These are phyloP conservation scores for Baryphthengus martii DNA, from an alignment of 2,113 vertebrate genomes.

Conservation along the genomic window DNA sequence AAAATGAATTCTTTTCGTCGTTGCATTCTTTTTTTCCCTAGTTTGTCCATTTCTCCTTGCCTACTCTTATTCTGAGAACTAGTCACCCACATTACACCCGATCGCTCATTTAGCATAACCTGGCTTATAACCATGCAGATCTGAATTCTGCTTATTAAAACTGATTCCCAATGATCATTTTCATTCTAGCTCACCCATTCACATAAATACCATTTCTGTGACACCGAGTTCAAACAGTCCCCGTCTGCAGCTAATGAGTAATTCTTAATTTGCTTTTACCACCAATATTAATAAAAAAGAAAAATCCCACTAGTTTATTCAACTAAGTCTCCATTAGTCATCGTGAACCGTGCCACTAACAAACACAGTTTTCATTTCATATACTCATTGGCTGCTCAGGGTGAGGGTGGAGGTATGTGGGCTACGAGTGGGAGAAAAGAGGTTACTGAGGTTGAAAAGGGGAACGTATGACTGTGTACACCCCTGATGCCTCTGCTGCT, in stretches of 20 bases:
- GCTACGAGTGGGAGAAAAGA: constrained; percentile 41
- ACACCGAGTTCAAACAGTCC: background rate
- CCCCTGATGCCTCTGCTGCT: background rate
- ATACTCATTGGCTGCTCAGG: constrained; percentile 7
- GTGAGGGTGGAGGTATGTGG: constrained; percentile 49
- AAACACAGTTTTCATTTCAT: background rate
- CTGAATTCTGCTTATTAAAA: constrained; percentile 16
- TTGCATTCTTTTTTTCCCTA: background rate
- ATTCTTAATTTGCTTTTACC: constrained; percentile 22
- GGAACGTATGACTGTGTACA: constrained; percentile 46
- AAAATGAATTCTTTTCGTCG: rapidly evolving
- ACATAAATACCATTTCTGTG: background rate
- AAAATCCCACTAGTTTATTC: constrained; percentile 2
- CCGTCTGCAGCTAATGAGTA: background rate
- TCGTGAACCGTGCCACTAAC: background rate
- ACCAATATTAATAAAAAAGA: background rate
- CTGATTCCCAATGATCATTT: background rate
- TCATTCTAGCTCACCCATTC: background rate
- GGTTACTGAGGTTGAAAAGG: constrained; percentile 62
- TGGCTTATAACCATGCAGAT: background rate
- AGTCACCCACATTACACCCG: background rate
- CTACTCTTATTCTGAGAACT: background rate
- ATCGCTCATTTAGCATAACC: background rate
- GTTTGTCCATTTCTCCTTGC: background rate
- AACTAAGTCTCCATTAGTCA: constrained; percentile 53